Evolutionary conservation across 2,113 vertebrate genomes (phyloP).

Genomic region (Eleginops maclovinus): DNA sequence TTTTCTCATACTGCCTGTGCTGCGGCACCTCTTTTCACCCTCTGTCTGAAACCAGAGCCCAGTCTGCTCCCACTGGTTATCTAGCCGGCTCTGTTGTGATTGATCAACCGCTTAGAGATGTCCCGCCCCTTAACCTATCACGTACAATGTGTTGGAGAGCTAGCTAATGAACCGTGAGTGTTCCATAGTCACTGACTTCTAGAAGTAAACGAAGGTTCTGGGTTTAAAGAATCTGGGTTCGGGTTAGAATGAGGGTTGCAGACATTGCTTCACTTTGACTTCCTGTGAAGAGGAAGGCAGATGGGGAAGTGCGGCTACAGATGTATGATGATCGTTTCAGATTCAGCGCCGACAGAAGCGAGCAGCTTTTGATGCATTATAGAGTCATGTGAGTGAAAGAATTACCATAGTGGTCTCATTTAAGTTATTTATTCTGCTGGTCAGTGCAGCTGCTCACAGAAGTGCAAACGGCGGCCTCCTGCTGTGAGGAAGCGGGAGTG

Average conservation of each 20-base stretch:
- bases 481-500: not conserved
- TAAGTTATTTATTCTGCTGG: constrained; percentile 19
- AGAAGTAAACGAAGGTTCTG: no score
- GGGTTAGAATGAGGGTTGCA: not conserved
- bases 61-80: no score
- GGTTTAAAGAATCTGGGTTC: no score
- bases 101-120: no score
- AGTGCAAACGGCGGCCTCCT: constrained; percentile 1
- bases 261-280: not conserved
- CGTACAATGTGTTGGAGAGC: no score
- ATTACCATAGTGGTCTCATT: constrained; percentile 30
- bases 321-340: not conserved
- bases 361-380: constrained; percentile 28
- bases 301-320: not conserved
- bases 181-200: no score
- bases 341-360: constrained; percentile 14
- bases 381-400: constrained; percentile 20
- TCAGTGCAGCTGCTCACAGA: constrained; percentile 26
- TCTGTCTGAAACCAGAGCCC: no score
- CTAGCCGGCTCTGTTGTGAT: no score
- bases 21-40: no score
- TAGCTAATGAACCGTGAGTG: no score
- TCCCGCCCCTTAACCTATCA: no score
- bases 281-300: not conserved
- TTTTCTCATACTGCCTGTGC: no score